Evolutionary conservation across 2,888 invertebrate genomes (phyloP).

Genomic region (Mactromeris polynyma): DNA sequence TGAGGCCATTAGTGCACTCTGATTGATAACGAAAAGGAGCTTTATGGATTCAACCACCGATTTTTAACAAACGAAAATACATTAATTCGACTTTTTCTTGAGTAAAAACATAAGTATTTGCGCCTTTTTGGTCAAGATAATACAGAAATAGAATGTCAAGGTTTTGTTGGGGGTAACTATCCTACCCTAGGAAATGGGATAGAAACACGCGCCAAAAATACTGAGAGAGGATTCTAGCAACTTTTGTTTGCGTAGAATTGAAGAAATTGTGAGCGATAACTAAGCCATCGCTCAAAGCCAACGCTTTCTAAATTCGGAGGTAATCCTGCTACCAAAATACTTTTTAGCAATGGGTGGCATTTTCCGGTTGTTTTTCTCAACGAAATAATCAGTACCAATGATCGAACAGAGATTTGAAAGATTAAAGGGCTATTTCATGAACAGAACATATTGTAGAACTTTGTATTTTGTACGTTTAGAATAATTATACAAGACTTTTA

Average conservation of each 20-base stretch:
- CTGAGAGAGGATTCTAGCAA: neutral
- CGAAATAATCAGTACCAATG: neutral
- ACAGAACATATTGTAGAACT: neutral
- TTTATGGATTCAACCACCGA: too few species aligned
- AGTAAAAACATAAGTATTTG: too few species aligned
- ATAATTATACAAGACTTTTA: neutral
- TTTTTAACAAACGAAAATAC: too few species aligned
- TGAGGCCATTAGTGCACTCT: too few species aligned
- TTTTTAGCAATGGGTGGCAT: neutral
- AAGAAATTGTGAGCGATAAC: neutral
- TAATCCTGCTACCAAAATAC: neutral
- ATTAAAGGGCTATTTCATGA: neutral
- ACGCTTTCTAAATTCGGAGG: neutral
- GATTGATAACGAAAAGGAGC: too few species aligned
- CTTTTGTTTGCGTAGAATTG: neutral
- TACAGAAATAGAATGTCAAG: neutral
- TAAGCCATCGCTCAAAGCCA: neutral
- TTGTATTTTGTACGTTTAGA: neutral
- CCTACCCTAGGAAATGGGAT: neutral
- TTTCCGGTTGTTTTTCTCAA: neutral
- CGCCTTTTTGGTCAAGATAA: too few species aligned
- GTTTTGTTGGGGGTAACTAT: neutral
- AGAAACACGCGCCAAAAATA: slow-evolving; percentile 1
- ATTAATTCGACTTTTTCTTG: too few species aligned
- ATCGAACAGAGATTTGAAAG: neutral